A percentile compares a stretch with the other conserved stretches of the same genome.
Evolutionary conservation across 2,888 invertebrate genomes (phyloP).

Genomic region (Drosophila peninsularis): DNA sequence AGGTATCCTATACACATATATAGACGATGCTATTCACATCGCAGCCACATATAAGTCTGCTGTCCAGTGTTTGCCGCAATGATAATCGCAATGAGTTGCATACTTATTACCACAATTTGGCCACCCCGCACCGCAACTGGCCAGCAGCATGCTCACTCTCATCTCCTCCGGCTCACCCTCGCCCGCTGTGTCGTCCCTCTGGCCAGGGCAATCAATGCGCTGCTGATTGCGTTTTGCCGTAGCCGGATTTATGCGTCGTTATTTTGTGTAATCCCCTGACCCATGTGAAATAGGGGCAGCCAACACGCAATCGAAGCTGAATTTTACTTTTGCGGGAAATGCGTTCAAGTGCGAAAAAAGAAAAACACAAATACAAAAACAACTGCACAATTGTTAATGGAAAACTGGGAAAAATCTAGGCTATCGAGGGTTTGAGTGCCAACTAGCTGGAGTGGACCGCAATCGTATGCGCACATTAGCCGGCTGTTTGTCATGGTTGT

Average conservation of each 20-base stretch:
- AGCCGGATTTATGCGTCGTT: conserved; percentile 75
- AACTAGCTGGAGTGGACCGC: conserved; percentile 5
- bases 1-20: not conserved
- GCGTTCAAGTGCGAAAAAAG: conserved; percentile 66
- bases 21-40: not conserved
- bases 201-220: conserved; percentile 62
- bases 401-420: conserved; percentile 38
- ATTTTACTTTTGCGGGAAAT: conserved; percentile 27
- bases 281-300: conserved; percentile 80
- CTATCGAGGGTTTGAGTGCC: conserved; percentile 7
- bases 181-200: conserved; percentile 1
- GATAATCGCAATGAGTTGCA: conserved; percentile 19
- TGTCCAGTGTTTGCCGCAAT: conserved; percentile 3
- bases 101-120: conserved; percentile 20
- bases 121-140: conserved; percentile 16
- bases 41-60: too few species aligned
- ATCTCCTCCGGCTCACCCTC: conserved; percentile 12
- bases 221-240: conserved; percentile 52
- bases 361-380: conserved; percentile 29
- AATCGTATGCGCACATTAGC: conserved; percentile 64
- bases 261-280: conserved; percentile 67
- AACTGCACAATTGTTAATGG: conserved; percentile 49
- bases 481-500: conserved; percentile 72
- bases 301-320: conserved; percentile 64
- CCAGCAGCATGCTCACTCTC: conserved; percentile 12